phyloP scores from a whole-genome alignment of 2,888 invertebrate genomes.

The Pteria penguin region DNA sequence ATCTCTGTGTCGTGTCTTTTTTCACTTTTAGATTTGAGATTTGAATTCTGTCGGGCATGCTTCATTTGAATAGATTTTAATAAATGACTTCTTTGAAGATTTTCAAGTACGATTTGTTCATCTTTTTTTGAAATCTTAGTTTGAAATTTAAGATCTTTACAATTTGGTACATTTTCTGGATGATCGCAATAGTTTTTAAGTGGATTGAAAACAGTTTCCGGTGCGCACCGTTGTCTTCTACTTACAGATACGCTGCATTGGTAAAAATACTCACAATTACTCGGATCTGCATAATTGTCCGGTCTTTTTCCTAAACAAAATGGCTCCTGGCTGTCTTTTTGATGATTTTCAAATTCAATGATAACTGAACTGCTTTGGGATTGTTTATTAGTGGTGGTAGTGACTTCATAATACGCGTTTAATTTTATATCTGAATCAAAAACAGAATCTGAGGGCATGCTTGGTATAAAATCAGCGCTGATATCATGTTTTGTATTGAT shows the following conservation, averaged over 20 bases:
- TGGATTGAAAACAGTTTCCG: slow-evolving; percentile 17
- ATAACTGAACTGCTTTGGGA: background rate
- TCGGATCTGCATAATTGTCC: slow-evolving; percentile 8
- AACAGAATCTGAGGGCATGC: background rate
- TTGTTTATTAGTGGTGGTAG: background rate
- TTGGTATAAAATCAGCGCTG: background rate
- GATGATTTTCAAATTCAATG: background rate
- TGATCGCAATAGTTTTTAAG: slow-evolving; percentile 1
- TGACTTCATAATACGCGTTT: background rate
- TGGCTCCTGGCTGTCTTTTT: background rate
- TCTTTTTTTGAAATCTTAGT: too few relatives aligned
- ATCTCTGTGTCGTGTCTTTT: too few relatives aligned
- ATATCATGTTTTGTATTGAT: background rate
- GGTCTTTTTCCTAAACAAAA: slow-evolving; percentile 14
- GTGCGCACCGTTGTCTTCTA: slow-evolving; percentile 12
- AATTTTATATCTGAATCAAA: background rate
- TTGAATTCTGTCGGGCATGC: too few relatives aligned
- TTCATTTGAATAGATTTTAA: too few relatives aligned
- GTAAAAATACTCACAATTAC: slow-evolving; percentile 7
- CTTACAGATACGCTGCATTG: slow-evolving; percentile 8
- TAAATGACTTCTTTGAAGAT: too few relatives aligned
- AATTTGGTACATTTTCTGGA: slow-evolving; percentile 2
- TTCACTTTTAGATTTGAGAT: too few relatives aligned
- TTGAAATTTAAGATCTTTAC: too few relatives aligned
- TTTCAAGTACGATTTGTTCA: too few relatives aligned